Evolutionary conservation across 1,140 invertebrate genomes (phyloP), one percentile per base, ranked within the genome.

Genomic region (Lethrus apterus): DNA sequence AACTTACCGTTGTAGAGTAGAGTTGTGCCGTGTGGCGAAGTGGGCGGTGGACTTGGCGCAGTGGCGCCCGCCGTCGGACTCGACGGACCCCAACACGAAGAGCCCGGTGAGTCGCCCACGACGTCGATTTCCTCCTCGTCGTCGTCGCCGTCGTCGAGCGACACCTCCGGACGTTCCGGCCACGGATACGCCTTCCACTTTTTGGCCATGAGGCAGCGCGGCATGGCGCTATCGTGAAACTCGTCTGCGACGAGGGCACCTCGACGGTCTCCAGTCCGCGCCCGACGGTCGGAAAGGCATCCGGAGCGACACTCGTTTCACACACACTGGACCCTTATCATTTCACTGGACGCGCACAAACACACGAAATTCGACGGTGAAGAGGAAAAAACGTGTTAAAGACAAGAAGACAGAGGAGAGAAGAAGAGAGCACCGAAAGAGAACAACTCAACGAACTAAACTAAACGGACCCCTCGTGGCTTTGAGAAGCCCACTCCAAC

Each of bases 121-220:
- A 86, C 84, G 70, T 86, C 86, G 67, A 86, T 83, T 70, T 87
- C 85, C 44, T 88, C 84, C 49, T 86, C 83, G 47, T 83, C 78
- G 11, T 61, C 54, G 9, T 57, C 54, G 15, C 40, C 41, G 7
- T 48, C 46, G 15, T 57, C 51, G 20, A 50, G 35, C 34, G 31
- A 45, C 32, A 48, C 52, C 17, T 66, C 64, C 49, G 71, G 71
- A 55, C 81, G 75, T 64, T 82, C 80, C 60, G 79, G 77, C 81
- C 83, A 83, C 54, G 83, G 81, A 71, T 85, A 85, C 57, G 78
- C 81, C 77, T 89, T 89, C 85, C 86, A 89, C 74, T 90, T 89
- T 70, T 89, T 89, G 57, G 86, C 86, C 84, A 90, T 89, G 60
- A 88, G 77, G 74, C 84, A 88, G 64, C 84, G 83, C 69, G 85